Conservation (phyloP, 1,140 invertebrate genomes). For the Trypoxylus dichotomus region DNA sequence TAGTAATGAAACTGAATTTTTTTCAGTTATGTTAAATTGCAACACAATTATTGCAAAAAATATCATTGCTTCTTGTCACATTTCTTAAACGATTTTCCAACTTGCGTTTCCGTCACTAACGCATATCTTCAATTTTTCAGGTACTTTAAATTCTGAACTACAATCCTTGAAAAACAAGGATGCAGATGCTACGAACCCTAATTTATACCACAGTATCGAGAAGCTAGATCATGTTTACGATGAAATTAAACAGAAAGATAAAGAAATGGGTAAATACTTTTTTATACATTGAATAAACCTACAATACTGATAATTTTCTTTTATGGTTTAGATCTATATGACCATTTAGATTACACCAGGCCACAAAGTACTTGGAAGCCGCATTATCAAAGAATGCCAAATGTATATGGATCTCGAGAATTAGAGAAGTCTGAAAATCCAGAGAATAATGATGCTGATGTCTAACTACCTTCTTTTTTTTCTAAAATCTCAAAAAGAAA, state of each 20-base stretch:
- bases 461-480: background rate
- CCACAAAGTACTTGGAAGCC: conserved; percentile 78
- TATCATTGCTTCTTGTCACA: no score
- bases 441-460: background rate
- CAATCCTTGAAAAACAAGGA: conserved; percentile 75
- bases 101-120: no score
- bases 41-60: no score
- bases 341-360: conserved; percentile 82
- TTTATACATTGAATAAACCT: background rate
- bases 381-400: conserved; percentile 80
- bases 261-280: conserved; percentile 55
- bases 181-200: conserved; percentile 82
- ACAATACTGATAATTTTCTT: no score
- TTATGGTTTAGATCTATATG: conserved; percentile 69
- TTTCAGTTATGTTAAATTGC: no score
- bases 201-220: conserved; percentile 77
- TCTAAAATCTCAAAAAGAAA: no score
- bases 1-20: no score
- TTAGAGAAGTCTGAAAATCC: conserved; percentile 34
- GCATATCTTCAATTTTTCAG: background rate
- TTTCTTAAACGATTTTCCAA: no score
- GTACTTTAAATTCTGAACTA: conserved; percentile 41
- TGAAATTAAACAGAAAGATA: conserved; percentile 85
- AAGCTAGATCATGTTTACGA: conserved; percentile 86
- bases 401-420: conserved; percentile 56